phyloP scores from a whole-genome alignment of 2,888 invertebrate genomes.

The Acleris laterana region DNA sequence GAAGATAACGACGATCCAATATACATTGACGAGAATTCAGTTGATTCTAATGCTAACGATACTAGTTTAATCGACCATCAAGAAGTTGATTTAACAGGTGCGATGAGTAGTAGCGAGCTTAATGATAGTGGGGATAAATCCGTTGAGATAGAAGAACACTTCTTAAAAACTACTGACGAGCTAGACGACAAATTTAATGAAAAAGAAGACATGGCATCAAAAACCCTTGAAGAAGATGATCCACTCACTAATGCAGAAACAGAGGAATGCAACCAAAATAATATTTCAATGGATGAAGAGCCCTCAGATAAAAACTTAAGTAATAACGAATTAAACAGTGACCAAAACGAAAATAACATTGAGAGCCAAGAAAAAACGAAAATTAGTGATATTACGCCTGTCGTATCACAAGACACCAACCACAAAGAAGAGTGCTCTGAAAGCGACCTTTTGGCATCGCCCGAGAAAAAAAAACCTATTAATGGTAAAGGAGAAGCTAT shows the following conservation, averaged over 20 bases:
- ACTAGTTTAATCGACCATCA: conserved; percentile 51
- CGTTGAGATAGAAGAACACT: conserved; percentile 37
- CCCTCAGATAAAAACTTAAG: conserved; percentile 4
- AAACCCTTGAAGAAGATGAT: conserved; percentile 8
- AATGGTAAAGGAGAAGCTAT: conserved; percentile 12
- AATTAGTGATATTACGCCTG: conserved; percentile 31
- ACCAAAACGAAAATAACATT: conserved; percentile 15
- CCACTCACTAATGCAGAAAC: conserved; percentile 9
- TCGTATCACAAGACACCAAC: conserved; percentile 15
- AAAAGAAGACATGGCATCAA: conserved; percentile 15
- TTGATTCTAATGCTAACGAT: conserved; percentile 64
- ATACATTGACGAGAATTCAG: conserved; percentile 79
- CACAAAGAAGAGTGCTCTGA: conserved; percentile 6
- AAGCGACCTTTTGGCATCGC: conserved; percentile 9
- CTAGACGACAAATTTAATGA: conserved; percentile 28
- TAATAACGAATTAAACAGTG: conserved; percentile 30
- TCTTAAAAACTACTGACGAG: conserved; percentile 29
- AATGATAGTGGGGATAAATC: conserved; percentile 75
- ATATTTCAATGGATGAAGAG: conserved; percentile 32
- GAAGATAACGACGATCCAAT: conserved; percentile 75
- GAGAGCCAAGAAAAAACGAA: conserved; percentile 27
- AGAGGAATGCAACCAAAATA: conserved; percentile 37
- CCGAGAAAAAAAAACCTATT: background rate
- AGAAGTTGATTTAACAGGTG: conserved; percentile 70
- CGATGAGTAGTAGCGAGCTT: conserved; percentile 70